Base-by-base conservation (phyloP, 2,888 invertebrate species). In the Subacronicta megacephala region DNA sequence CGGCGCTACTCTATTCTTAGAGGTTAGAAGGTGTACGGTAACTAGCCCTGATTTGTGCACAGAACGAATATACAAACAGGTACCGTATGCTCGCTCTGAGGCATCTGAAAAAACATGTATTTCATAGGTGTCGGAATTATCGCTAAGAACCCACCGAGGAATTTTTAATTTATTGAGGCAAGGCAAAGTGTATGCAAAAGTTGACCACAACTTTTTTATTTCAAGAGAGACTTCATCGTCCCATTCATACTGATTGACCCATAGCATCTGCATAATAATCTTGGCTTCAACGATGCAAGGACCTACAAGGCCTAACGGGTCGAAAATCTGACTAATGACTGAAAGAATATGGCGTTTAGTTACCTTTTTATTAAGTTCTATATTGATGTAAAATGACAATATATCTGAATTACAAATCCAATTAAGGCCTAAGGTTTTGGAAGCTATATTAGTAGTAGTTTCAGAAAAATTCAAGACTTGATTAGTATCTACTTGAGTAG, bases 381-480 rank as follows among this genome's bases (percentile, higher is more conserved):
- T 52, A 37, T 68, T 49, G 16, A 75, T 60, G 13, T 53, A 59
- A 51, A 72, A 75, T n/a, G 43, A 52, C n/a, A 78, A 54, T 7
- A 31, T 47, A 43, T 79, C 75, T n/a, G 41, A 38, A 3, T 50
- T 31, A 18, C 52, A 68, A 12, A 43, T 6, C 78, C 79, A 79
- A 26, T 72, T 18, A 16, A 80, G 17, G 15, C 78, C 79, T 16
- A 81, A 44, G 0, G 76, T 75, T 68, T 75, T 78, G n/a, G 18
- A 44, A 18, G 44, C 3, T 3, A n/a, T 31, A n/a, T 31, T 31
- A n/a, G 31, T 31, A 6, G 3, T 31, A n/a, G 31, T 6, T 31
- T 31, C n/a, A 5, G 37, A 6, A 9, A 35, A 35, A 2, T 35
- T 7, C 7, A 35, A 35, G 9, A 16, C 6, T 4, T 31, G 3